These are phyloP conservation scores for Oriolus oriolus DNA, from an alignment of 2,113 vertebrate species.

Conservation along the genomic window DNA sequence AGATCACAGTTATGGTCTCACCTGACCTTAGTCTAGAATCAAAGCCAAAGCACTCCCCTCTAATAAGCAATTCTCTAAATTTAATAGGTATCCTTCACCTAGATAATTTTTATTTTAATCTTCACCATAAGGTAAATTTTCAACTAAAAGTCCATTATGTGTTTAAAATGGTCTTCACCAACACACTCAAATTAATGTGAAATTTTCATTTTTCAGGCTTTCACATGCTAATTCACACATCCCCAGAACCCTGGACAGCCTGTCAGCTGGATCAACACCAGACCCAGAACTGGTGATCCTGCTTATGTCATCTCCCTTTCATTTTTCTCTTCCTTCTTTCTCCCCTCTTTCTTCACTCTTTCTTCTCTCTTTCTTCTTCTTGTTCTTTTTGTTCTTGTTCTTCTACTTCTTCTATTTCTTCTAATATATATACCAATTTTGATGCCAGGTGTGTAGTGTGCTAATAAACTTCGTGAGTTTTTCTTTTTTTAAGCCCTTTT, in stretches of 20 bases:
- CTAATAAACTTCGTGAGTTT: background rate
- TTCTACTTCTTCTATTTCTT: too few species aligned
- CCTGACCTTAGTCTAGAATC: background rate
- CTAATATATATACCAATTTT: background rate
- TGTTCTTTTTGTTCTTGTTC: too few species aligned
- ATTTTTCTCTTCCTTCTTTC: too few species aligned
- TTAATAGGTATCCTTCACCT: background rate
- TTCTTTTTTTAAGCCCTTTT: background rate
- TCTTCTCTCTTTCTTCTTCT: too few species aligned
- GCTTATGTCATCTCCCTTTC: background rate
- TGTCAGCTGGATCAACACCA: background rate
- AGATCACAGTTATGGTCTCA: background rate
- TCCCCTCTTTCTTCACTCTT: background rate
- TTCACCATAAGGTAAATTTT: accelerated
- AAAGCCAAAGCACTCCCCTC: background rate
- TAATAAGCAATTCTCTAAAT: background rate
- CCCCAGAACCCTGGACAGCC: background rate
- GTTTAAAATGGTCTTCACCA: background rate
- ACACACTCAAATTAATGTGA: background rate
- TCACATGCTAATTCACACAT: background rate
- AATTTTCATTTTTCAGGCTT: background rate
- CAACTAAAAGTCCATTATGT: background rate
- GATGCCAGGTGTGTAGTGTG: background rate
- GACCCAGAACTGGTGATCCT: background rate
- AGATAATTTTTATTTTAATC: background rate